These are phyloP conservation scores for Brachypterus glaber DNA, from an alignment of 2,888 invertebrate genomes.

Conservation along the genomic window DNA sequence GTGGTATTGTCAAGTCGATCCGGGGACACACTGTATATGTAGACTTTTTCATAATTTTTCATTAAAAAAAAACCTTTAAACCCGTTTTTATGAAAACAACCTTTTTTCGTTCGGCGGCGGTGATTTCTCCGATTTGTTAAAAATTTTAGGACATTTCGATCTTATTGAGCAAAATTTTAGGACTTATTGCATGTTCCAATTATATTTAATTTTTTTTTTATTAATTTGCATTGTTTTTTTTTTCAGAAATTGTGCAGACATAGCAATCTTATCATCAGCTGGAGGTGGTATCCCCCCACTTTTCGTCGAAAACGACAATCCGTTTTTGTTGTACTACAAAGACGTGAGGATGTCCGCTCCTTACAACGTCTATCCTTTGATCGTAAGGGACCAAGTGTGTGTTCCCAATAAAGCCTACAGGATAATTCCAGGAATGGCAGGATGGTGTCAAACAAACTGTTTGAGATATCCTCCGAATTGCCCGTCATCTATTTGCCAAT, in stretches of 20 bases:
- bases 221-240: no score
- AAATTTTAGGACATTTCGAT: no score
- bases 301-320: conserved; percentile 64
- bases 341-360: conserved; percentile 54
- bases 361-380: conserved; percentile 60
- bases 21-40: no score
- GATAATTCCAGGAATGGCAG: conserved; percentile 63
- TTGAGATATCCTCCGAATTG: conserved; percentile 80
- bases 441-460: conserved; percentile 81
- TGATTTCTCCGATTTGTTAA: no score
- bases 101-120: no score
- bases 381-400: conserved; percentile 76
- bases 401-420: conserved; percentile 55
- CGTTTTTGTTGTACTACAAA: conserved; percentile 67
- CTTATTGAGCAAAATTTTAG: no score
- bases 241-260: conserved; percentile 83
- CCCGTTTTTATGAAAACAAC: no score
- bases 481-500: conserved; percentile 63
- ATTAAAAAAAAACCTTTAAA: no score
- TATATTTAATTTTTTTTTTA: no score
- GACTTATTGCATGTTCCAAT: no score
- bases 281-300: conserved; percentile 58
- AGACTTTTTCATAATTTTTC: no score
- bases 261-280: conserved; percentile 70
- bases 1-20: no score